Evolutionary conservation across 2,113 vertebrate genomes (phyloP).

Genomic region (Lontra canadensis): DNA sequence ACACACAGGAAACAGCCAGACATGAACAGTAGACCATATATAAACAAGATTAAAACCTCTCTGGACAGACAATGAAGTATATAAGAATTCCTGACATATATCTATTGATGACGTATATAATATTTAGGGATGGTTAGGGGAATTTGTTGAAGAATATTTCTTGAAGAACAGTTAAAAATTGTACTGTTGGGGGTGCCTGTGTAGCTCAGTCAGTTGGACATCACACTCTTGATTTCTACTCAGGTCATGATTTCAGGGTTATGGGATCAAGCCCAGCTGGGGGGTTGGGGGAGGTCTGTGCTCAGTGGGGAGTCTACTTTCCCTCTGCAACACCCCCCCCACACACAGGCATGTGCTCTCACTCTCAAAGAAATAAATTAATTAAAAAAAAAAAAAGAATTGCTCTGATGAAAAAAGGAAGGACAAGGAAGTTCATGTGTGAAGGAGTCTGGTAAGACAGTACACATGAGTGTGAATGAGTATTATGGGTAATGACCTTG

Average conservation of each 20-base stretch:
- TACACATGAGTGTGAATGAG: neutral
- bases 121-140: neutral
- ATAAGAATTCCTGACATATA: neutral
- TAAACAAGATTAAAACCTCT: neutral
- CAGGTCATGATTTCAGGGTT: neutral
- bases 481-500: neutral
- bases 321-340: neutral
- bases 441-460: neutral
- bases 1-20: neutral
- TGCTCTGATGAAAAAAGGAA: neutral
- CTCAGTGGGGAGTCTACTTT: neutral
- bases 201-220: neutral
- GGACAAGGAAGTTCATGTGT: neutral
- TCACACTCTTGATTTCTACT: neutral
- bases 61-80: neutral
- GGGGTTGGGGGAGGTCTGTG: neutral
- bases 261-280: neutral
- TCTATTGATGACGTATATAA: neutral
- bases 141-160: neutral
- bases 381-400: neutral
- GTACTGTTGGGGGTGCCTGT: neutral
- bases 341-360: neutral
- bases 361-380: neutral
- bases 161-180: neutral
- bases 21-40: neutral